Percentiles rank a stretch among this genome's conserved stretches.
These are phyloP conservation scores for Lepidurus arcticus DNA, from an alignment of 1,140 invertebrate species.

Conservation along the genomic window DNA sequence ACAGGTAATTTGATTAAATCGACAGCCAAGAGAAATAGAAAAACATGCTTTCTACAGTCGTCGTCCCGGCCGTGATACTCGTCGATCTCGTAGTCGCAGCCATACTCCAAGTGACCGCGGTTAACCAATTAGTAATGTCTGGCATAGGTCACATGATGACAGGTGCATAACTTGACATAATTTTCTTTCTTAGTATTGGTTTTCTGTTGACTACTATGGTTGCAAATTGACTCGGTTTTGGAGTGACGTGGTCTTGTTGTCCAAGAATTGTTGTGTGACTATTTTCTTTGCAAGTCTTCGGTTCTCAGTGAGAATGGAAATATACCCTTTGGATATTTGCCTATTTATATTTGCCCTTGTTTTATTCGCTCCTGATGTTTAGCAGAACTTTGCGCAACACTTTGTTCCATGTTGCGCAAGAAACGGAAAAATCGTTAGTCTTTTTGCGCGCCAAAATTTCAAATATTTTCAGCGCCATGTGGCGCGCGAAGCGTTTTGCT, in stretches of 20 bases:
- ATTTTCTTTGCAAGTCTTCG: not conserved
- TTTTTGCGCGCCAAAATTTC: not conserved
- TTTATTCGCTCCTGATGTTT: not conserved
- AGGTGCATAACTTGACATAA: not conserved
- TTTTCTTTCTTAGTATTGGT: not conserved
- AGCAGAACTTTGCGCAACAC: not conserved
- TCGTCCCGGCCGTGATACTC: not conserved
- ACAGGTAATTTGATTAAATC: not conserved
- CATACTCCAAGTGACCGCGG: not conserved
- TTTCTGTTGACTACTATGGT: not conserved
- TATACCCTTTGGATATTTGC: not conserved
- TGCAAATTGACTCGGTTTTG: not conserved
- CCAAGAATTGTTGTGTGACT: not conserved
- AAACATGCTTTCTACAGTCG: not conserved
- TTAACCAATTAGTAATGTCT: not conserved
- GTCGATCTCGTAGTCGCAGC: not conserved
- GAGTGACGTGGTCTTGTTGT: not conserved
- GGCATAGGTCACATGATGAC: not conserved
- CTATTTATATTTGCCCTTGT: not conserved
- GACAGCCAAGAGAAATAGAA: not conserved
- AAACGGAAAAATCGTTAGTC: not conserved
- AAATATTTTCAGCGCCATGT: not conserved
- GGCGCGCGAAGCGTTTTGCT: constrained; percentile 5
- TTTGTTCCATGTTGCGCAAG: too few species aligned
- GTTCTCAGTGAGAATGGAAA: not conserved